Base-by-base conservation (phyloP, 2,113 vertebrate genomes). In the Xyliphius kryptos region DNA sequence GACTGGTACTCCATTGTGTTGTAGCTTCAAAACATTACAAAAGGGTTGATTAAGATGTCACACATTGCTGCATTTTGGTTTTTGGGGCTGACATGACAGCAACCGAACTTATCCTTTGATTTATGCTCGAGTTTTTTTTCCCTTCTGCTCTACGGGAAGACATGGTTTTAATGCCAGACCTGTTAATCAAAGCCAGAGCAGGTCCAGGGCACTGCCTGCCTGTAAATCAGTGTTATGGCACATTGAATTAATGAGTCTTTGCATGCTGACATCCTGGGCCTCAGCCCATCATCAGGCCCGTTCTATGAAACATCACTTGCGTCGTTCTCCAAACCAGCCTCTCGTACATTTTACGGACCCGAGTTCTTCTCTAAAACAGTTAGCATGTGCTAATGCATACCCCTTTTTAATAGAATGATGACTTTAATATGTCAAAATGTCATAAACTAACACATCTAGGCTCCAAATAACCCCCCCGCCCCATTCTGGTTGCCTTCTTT, bases 171-270 rank as follows among this genome's bases (percentile, higher is more conserved):
- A 40, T 69, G 62, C 63, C 69, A 78, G 61, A 76, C 36, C 36
- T 6, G 52, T 44, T 14, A 48, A 43, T n/a, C n/a, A n/a, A n/a
- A n/a, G n/a, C n/a, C n/a, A n/a, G n/a, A n/a, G n/a, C n/a, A n/a
- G n/a, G n/a, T 64, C 70, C 54, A 54, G 58, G 56, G 65, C 38
- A 46, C 63, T 59, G 50, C 32, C 32, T 71, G 57, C 61, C 22
- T 71, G 66, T 73, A 71, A 79, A 73, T 56, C 53, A 38, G 49
- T 65, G 67, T 74, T 68, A 72, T n/a, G n/a, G 69, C 69, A 73
- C 70, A 65, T 72, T 43, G 56, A 76, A 71, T 69, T 69, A 76
- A 67, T 71, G 64, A 78, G 73, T 60, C 38, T 50, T 57, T 38
- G 36, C 19, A 58, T 41, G 37, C 19, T 59, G 66, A 69, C 67